Conservation (phyloP, 2,797 vertebrate genomes). For the Streptopelia turtur region DNA sequence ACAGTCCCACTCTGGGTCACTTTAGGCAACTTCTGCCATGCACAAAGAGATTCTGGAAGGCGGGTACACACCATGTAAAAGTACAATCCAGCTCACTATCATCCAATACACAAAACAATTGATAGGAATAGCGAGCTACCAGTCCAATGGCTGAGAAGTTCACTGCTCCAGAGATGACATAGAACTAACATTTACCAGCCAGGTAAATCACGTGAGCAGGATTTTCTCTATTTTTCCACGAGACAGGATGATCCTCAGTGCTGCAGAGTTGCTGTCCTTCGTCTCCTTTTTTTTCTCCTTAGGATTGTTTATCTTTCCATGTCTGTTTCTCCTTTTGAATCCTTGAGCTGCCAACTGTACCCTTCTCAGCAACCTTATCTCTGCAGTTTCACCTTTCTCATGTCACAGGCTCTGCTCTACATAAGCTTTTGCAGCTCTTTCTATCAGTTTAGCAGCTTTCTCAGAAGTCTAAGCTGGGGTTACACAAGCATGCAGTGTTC, state of each 20-base stretch:
- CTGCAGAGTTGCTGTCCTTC: background rate
- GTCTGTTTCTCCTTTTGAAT: background rate
- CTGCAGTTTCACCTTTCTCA: background rate
- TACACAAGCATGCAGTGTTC: background rate
- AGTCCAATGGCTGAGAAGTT: background rate
- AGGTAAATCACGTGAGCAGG: background rate
- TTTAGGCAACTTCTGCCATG: background rate
- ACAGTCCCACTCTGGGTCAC: fast-evolving
- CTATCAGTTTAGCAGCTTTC: background rate
- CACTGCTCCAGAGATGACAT: background rate
- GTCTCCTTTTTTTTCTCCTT: background rate
- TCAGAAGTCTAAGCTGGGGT: background rate
- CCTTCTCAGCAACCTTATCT: background rate
- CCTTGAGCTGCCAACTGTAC: background rate
- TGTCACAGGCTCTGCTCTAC: background rate
- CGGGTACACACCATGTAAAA: background rate
- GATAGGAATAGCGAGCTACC: background rate
- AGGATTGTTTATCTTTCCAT: background rate
- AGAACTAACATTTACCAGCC: background rate
- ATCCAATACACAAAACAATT: background rate
- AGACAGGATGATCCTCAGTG: background rate
- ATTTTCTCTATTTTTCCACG: background rate
- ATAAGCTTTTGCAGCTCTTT: background rate
- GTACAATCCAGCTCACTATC: background rate
- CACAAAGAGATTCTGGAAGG: background rate